Evolutionary conservation across 2,113 vertebrate genomes (phyloP).

Genomic region (Gobio gobio): DNA sequence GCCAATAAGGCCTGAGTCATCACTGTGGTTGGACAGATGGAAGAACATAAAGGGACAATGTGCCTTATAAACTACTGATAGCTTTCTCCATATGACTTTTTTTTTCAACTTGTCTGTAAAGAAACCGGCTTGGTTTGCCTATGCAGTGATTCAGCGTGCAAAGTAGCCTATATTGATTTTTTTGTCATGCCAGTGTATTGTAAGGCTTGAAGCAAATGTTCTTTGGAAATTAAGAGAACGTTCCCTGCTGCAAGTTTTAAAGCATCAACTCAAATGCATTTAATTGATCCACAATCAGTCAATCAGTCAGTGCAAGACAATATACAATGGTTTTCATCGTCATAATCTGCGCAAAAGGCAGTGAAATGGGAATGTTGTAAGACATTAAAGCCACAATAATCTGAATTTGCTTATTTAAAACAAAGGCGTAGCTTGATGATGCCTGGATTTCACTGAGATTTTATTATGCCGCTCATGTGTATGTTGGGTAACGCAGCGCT

Average conservation of each 20-base stretch:
- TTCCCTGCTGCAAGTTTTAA: neutral
- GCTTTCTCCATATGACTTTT: neutral
- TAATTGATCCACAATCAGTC: neutral
- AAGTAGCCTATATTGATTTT: neutral
- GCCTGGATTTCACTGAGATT: too few species aligned
- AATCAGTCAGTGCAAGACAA: neutral
- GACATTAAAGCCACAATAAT: too few species aligned
- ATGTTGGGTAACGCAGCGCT: too few species aligned
- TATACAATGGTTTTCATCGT: neutral
- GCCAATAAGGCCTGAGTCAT: neutral
- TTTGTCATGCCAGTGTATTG: neutral
- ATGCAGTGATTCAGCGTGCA: neutral
- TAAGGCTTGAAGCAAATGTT: neutral
- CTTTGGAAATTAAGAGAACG: neutral
- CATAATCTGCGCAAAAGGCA: neutral
- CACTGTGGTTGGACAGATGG: constrained; percentile 1
- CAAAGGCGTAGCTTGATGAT: too few species aligned
- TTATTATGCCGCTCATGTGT: too few species aligned
- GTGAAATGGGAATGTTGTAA: neutral
- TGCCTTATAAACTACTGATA: neutral
- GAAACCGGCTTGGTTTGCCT: neutral
- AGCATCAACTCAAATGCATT: neutral
- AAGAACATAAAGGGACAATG: neutral
- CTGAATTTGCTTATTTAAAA: too few species aligned
- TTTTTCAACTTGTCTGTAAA: neutral